Conservation (phyloP, 2,797 vertebrate species). For the Leucoraja ocellata region DNA sequence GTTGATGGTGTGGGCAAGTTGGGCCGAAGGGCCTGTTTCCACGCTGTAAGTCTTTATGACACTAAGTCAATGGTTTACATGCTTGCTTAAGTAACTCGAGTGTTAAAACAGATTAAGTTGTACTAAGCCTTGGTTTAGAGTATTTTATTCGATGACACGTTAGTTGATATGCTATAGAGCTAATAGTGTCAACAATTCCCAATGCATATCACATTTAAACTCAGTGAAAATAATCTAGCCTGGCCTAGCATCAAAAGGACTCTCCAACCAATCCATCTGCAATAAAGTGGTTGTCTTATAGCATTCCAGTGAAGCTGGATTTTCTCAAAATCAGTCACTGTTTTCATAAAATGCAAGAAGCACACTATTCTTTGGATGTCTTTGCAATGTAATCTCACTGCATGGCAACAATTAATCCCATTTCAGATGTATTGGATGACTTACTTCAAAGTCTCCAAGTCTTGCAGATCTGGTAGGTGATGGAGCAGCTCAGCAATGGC, state of each 20-base stretch:
- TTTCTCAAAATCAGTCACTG: neutral
- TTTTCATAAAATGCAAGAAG: neutral
- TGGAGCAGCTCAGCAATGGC: conserved; percentile 59
- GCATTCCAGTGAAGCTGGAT: neutral
- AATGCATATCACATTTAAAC: neutral
- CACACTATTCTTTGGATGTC: neutral
- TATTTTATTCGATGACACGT: too few species aligned
- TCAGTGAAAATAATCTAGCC: neutral
- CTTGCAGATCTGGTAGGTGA: conserved; percentile 54
- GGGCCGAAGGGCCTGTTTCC: too few species aligned
- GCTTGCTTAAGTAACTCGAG: too few species aligned
- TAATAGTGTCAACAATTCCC: too few species aligned
- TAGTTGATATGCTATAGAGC: too few species aligned
- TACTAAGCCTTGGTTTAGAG: too few species aligned
- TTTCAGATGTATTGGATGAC: neutral
- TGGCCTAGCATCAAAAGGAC: neutral
- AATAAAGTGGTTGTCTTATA: neutral
- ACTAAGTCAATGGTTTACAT: too few species aligned
- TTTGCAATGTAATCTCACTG: neutral
- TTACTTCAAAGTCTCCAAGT: conserved; percentile 69
- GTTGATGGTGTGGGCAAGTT: too few species aligned
- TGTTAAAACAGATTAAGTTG: too few species aligned
- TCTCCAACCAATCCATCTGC: neutral
- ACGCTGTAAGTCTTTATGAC: too few species aligned
- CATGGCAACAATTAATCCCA: neutral